Conservation (phyloP, 2,797 vertebrate species). For the Serranus cabrilla region DNA sequence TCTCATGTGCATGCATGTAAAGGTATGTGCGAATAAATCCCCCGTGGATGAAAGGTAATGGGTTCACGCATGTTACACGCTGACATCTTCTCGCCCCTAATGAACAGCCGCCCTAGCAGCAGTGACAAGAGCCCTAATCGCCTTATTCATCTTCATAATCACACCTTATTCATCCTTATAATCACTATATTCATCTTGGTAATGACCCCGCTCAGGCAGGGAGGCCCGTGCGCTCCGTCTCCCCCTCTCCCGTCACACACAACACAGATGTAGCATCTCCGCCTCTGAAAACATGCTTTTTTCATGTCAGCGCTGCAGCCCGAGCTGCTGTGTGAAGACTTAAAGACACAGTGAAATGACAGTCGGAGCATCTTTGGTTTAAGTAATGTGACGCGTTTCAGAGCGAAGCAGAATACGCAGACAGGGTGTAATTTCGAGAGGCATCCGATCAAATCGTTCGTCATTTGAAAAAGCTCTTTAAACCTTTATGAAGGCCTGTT, state of each 20-base stretch:
- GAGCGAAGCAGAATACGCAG: background rate
- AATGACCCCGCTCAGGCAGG: conserved; percentile 70
- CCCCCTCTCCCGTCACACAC: conserved; percentile 17
- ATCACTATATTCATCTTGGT: conserved; percentile 82
- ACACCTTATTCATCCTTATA: conserved; percentile 82
- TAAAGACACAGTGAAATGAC: conserved; percentile 34
- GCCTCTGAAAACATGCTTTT: conserved; percentile 50
- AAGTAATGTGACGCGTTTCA: background rate
- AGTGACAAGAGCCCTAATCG: conserved; percentile 78
- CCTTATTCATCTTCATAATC: conserved; percentile 87
- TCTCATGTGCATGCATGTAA: conserved; percentile 27
- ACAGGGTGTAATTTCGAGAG: conserved; percentile 16
- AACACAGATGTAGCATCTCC: conserved; percentile 22
- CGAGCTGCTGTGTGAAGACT: conserved; percentile 23
- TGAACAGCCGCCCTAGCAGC: conserved; percentile 68
- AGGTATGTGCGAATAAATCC: conserved; percentile 53
- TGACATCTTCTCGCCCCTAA: conserved; percentile 60
- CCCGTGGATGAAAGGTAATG: conserved; percentile 61
- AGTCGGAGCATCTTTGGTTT: conserved; percentile 6
- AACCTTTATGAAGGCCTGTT: background rate
- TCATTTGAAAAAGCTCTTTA: background rate
- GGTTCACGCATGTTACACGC: conserved; percentile 66
- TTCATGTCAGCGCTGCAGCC: conserved; percentile 39
- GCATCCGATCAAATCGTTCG: conserved; percentile 14
- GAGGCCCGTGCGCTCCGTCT: conserved; percentile 31